Evolutionary conservation across 92 coral and sea anemone genomes (phyloP).

Genomic region (Anthopleura xanthogrammica): DNA sequence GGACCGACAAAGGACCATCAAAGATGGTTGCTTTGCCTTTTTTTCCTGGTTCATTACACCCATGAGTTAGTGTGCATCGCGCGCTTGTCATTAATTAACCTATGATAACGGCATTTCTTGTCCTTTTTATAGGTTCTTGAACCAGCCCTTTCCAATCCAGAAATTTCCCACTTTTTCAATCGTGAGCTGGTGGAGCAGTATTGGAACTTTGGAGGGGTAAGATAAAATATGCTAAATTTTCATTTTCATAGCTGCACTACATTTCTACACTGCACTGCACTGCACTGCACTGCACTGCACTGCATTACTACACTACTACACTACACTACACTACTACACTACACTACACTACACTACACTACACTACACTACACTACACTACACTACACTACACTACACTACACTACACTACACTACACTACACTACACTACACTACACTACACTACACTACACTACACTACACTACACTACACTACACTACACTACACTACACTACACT

Average conservation of each 20-base stretch:
- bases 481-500: background rate
- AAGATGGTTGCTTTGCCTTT: too few relatives aligned
- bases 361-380: constrained; percentile 32
- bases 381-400: constrained; percentile 6
- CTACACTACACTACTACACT: constrained; percentile 9
- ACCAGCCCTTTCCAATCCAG: constrained; percentile 86
- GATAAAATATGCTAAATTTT: constrained; percentile 1
- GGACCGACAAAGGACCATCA: too few relatives aligned
- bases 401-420: background rate
- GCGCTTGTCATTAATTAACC: background rate
- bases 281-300: background rate
- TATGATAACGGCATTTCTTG: background rate
- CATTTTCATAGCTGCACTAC: background rate
- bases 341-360: constrained; percentile 9
- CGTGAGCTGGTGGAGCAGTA: constrained; percentile 79
- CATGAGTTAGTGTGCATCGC: too few relatives aligned
- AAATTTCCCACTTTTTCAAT: constrained; percentile 78
- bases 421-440: constrained; percentile 5
- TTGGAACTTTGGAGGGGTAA: constrained; percentile 93
- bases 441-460: constrained; percentile 10
- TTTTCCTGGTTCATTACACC: too few relatives aligned
- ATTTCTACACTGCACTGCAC: constrained; percentile 4
- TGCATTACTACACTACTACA: background rate
- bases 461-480: background rate
- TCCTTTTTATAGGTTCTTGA: constrained; percentile 49